Evolutionary conservation across 2,888 invertebrate species (phyloP).

Genomic region (Yponomeuta cagnagella): DNA sequence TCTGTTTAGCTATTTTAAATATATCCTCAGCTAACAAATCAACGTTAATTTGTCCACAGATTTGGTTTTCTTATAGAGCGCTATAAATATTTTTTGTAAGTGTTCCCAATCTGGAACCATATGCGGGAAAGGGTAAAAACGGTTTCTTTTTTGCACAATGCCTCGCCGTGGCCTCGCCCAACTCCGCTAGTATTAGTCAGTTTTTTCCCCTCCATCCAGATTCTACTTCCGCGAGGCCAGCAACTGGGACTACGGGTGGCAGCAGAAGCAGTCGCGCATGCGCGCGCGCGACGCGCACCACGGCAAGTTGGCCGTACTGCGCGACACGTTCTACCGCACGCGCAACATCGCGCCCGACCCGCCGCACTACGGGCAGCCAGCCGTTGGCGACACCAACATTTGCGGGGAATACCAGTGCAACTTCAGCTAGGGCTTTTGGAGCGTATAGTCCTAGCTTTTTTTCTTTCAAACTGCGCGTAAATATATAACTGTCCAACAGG

Average conservation of each 20-base stretch:
- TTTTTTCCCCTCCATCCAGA: constrained; percentile 29
- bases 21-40: too few species aligned
- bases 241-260: constrained; percentile 77
- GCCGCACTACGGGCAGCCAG: constrained; percentile 67
- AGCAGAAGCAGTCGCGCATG: constrained; percentile 56
- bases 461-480: too few species aligned
- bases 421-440: constrained; percentile 26
- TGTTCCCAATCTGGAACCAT: too few species aligned
- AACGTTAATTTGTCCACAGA: too few species aligned
- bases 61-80: too few species aligned
- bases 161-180: too few species aligned
- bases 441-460: too few species aligned
- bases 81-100: too few species aligned
- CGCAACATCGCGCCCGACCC: constrained; percentile 74
- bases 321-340: constrained; percentile 75
- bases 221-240: constrained; percentile 68
- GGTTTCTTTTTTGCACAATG: too few species aligned
- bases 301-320: constrained; percentile 69
- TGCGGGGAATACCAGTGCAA: constrained; percentile 61
- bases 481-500: too few species aligned
- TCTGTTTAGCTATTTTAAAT: too few species aligned
- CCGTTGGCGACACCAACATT: constrained; percentile 50
- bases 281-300: constrained; percentile 52
- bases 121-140: too few species aligned
- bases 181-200: not conserved